Percentiles rank a stretch among this genome's conserved stretches.
These are phyloP conservation scores for Stigmatopora argus DNA, from an alignment of 2,113 vertebrate genomes.

Conservation along the genomic window DNA sequence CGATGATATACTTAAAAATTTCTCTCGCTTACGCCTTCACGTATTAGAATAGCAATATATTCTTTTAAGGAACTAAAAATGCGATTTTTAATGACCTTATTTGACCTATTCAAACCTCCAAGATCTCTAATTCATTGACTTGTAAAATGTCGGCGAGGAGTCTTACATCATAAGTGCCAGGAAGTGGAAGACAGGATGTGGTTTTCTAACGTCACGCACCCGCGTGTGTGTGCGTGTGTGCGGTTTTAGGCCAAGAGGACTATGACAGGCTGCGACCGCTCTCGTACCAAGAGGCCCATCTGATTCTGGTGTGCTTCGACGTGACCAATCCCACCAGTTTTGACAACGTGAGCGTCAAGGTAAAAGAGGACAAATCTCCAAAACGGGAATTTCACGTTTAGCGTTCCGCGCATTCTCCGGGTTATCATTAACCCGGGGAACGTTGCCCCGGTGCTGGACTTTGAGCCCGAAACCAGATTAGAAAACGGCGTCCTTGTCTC, in stretches of 20 bases:
- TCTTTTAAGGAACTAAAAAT: background rate
- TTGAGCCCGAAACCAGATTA: conserved; percentile 20
- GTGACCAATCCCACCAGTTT: conserved; percentile 93
- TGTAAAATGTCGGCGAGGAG: conserved; percentile 23
- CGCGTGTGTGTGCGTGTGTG: background rate
- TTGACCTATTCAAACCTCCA: background rate
- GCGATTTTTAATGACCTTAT: background rate
- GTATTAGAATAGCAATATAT: too few species aligned
- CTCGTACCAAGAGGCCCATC: conserved; percentile 86
- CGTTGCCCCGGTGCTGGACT: conserved; percentile 10
- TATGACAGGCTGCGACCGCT: conserved; percentile 89
- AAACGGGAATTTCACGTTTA: conserved; percentile 16
- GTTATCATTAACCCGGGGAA: conserved; percentile 34
- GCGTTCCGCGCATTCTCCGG: conserved; percentile 18
- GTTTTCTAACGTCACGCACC: conserved; percentile 27
- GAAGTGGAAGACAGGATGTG: conserved; percentile 70
- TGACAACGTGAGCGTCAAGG: conserved; percentile 90
- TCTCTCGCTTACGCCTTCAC: too few species aligned
- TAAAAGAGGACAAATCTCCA: conserved; percentile 44
- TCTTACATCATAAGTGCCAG: conserved; percentile 42
- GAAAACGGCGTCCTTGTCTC: background rate
- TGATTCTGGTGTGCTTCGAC: conserved; percentile 89
- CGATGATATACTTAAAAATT: too few species aligned
- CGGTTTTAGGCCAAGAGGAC: conserved; percentile 85
- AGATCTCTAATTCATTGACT: background rate